Base-by-base conservation (phyloP, 2,888 invertebrate species). In the Cryptus viduatorius region DNA sequence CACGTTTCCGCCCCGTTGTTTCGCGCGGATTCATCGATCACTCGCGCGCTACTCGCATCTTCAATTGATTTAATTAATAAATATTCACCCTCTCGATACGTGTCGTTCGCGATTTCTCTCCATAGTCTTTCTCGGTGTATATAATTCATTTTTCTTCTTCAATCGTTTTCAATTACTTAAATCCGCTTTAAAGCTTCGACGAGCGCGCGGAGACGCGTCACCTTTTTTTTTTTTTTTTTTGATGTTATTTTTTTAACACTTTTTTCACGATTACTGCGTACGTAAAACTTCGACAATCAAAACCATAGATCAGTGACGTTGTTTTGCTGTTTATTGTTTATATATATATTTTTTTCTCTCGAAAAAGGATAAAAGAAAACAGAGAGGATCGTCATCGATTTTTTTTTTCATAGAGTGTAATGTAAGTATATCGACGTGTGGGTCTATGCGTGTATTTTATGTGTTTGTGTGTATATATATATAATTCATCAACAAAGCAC, bases 41-140 rank as follows among this genome's bases (percentile, higher is more conserved):
- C 53, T 53, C 53, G 53, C 53, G 53, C 19, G 53, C 53, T 56
- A 56, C 12, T 56, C 56, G 56, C 56, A 24, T 69, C 46, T 59
- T 37, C 53, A 48, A 79, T 67, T 79, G 48, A 50, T 72, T 79
- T 79, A 71, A 46, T 83, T 59, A 82, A 72, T 85, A 82, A 85
- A 84, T 83, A 83, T 79, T 83, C 37, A 53, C 64, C 69, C 19
- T 42, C 29, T 14, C 68, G 50, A 73, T 59, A 59, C 59, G 56
- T 61, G 44, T 59, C 46, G 46, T 10, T 29, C 59, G 44, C 59
- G 72, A 73, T 59, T 61, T 24, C 24, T 24, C 72, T 59, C 56
- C 59, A n/a, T 56, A 59, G 59, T 46, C 56, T 59, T 59, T 56
- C 42, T 46, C 53, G 48, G 37, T 78, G 14, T 16, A 37, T 31